Conservation (phyloP, 2,797 vertebrate species). For the Malacoraja senta region DNA sequence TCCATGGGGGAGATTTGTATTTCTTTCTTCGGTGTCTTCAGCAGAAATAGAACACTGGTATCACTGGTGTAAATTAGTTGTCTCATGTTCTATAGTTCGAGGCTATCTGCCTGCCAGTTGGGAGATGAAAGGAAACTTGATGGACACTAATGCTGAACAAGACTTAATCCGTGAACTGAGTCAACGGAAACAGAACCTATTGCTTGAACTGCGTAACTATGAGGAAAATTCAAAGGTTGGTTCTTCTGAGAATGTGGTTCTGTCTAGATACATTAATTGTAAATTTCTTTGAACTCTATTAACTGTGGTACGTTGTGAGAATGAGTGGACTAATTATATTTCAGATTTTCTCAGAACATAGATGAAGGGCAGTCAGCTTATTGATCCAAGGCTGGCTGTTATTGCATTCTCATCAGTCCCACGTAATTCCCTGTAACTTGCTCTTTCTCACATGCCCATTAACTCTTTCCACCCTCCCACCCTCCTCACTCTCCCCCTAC, state of each 20-base stretch:
- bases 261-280: no score
- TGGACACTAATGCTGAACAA: constrained; percentile 83
- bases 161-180: constrained; percentile 89
- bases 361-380: no score
- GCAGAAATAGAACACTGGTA: background rate
- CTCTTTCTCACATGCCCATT: no score
- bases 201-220: constrained; percentile 89
- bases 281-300: background rate
- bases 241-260: background rate
- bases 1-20: background rate
- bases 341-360: no score
- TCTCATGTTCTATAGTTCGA: constrained; percentile 63
- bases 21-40: background rate
- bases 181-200: constrained; percentile 84
- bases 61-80: background rate
- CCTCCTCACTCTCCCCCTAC: no score
- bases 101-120: constrained; percentile 85
- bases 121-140: constrained; percentile 78
- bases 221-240: constrained; percentile 85
- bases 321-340: background rate
- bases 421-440: no score
- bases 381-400: no score
- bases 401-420: no score
- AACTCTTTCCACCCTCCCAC: no score
- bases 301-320: background rate